phyloP scores from a whole-genome alignment of 1,140 invertebrate genomes.

The Drosophila quadrilineata region DNA sequence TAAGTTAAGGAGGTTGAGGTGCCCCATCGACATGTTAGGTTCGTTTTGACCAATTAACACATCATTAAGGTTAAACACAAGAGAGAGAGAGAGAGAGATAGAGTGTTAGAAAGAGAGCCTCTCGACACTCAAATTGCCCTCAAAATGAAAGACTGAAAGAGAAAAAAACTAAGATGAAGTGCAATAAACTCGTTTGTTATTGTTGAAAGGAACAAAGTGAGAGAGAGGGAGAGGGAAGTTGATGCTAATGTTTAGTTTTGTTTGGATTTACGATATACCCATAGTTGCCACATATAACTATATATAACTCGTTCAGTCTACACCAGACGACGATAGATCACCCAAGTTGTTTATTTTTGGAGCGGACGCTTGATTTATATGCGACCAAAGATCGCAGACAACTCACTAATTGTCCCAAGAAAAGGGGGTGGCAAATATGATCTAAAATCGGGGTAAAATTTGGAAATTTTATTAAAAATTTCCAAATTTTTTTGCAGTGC shows the following conservation, averaged over 20 bases:
- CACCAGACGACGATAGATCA: constrained; percentile 31
- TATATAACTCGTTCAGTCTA: too few relatives aligned
- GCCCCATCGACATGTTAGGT: constrained; percentile 60
- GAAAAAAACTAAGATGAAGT: constrained; percentile 48
- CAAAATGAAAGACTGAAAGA: not conserved
- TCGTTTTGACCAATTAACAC: constrained; percentile 69
- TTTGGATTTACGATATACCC: constrained; percentile 52
- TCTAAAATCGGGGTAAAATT: too few relatives aligned
- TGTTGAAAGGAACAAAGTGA: constrained; percentile 42
- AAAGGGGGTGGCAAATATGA: too few relatives aligned
- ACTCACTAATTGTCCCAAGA: not conserved
- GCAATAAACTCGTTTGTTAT: constrained; percentile 77
- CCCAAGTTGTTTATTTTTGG: constrained; percentile 59
- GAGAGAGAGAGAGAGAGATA: not conserved
- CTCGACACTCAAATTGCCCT: too few relatives aligned
- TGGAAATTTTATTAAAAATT: too few relatives aligned
- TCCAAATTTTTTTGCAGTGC: too few relatives aligned
- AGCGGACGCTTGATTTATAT: constrained; percentile 27
- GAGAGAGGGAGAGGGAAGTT: too few relatives aligned
- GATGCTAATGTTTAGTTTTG: constrained; percentile 67
- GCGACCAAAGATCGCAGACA: too few relatives aligned
- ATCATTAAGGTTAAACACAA: constrained; percentile 70
- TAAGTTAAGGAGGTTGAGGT: not conserved
- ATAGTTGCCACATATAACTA: too few relatives aligned
- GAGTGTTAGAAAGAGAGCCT: not conserved